phyloP scores from a whole-genome alignment of 2,113 vertebrate species.

The Burhinus oedicnemus region DNA sequence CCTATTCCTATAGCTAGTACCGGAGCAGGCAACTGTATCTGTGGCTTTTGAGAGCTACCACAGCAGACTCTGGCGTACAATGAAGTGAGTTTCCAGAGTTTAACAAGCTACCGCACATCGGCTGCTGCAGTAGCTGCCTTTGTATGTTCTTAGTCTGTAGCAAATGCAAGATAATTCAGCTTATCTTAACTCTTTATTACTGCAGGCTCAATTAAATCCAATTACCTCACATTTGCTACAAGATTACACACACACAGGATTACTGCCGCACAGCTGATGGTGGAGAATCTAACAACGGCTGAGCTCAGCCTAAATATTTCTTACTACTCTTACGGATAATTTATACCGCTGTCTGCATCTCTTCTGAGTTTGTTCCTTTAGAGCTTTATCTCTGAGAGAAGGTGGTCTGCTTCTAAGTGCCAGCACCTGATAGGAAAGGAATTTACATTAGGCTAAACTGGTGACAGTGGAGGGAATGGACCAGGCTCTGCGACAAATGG shows the following conservation, averaged over 20 bases:
- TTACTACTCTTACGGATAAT: background rate
- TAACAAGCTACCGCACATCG: background rate
- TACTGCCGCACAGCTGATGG: background rate
- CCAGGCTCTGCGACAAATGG: background rate
- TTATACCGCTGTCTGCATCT: background rate
- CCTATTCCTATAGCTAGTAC: background rate
- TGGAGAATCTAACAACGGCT: background rate
- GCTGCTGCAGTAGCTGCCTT: background rate
- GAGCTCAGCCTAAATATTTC: background rate
- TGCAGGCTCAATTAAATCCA: conserved; percentile 44
- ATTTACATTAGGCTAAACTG: background rate
- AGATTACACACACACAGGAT: background rate
- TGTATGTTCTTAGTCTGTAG: background rate
- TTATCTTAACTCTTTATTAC: conserved; percentile 28
- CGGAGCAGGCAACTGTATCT: background rate
- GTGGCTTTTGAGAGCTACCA: background rate
- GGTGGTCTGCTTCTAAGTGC: background rate
- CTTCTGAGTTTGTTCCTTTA: background rate
- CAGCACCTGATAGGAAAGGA: background rate
- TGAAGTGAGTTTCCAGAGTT: background rate
- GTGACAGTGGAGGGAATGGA: background rate
- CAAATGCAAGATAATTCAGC: conserved; percentile 32
- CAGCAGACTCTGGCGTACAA: background rate
- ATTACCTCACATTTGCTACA: conserved; percentile 27
- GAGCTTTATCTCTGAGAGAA: background rate